Percentiles rank a stretch among this genome's conserved stretches.
Evolutionary conservation across 2,113 vertebrate species (phyloP).

Genomic region (Prionailurus bengalensis): DNA sequence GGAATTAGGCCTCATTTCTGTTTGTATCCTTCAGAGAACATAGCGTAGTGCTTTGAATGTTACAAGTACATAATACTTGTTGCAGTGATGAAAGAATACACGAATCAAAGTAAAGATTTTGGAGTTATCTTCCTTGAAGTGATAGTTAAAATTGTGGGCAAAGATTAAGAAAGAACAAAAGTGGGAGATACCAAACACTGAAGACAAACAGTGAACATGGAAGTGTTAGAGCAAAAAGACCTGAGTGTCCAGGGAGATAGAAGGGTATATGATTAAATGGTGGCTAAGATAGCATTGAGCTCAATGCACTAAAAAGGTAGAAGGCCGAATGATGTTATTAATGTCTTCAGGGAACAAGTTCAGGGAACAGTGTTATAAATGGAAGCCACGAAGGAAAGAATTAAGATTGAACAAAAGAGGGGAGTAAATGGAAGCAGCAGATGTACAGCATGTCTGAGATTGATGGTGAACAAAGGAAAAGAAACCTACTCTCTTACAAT

Average conservation of each 20-base stretch:
- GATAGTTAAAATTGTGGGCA: background rate
- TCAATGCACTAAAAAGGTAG: background rate
- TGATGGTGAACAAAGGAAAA: background rate
- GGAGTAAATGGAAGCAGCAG: background rate
- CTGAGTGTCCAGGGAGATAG: background rate
- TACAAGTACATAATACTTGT: background rate
- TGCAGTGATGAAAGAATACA: background rate
- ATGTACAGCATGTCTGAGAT: background rate
- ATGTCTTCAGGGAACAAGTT: background rate
- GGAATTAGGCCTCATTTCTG: background rate
- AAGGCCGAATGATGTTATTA: background rate
- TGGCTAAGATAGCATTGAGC: background rate
- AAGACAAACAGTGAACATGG: background rate
- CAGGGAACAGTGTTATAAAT: background rate
- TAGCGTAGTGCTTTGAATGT: background rate
- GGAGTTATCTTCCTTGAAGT: background rate
- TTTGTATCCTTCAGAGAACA: background rate
- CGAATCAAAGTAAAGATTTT: background rate
- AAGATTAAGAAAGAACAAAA: constrained; percentile 17
- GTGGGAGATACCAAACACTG: background rate
- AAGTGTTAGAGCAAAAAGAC: background rate
- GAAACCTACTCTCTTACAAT: constrained; percentile 50
- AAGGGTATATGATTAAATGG: background rate
- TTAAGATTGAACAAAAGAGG: background rate
- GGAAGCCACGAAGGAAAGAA: constrained; percentile 14